Evolutionary conservation across 2,113 vertebrate species (phyloP).

Genomic region (Eurystomus gularis): DNA sequence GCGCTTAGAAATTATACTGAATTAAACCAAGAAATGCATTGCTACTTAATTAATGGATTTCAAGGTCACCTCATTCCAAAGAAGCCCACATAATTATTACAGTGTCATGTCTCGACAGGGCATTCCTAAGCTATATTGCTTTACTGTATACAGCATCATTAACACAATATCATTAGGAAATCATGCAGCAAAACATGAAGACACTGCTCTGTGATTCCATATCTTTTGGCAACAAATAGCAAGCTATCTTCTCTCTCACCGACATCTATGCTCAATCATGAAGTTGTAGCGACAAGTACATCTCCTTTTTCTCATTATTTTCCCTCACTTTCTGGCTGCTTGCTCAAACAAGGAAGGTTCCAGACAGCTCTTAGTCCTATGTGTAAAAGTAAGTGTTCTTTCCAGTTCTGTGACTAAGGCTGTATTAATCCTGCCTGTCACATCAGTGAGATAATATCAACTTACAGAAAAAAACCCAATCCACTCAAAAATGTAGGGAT

Average conservation of each 20-base stretch:
- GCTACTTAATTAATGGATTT: constrained; percentile 19
- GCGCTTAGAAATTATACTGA: not conserved
- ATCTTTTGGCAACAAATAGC: constrained; percentile 27
- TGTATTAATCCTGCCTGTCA: constrained; percentile 27
- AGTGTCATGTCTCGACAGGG: not conserved
- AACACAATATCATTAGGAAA: not conserved
- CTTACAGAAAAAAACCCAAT: not conserved
- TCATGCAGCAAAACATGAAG: not conserved
- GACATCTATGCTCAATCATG: not conserved
- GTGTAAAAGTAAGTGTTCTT: not conserved
- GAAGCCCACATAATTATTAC: not conserved
- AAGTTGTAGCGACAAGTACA: constrained; percentile 15
- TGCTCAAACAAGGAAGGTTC: constrained; percentile 18
- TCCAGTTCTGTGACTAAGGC: constrained; percentile 1
- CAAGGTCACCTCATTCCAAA: not conserved
- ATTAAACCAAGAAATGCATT: not conserved
- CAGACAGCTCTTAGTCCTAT: not conserved
- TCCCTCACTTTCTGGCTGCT: constrained; percentile 18
- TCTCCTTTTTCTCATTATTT: constrained; percentile 53
- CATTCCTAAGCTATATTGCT: not conserved
- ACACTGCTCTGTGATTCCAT: not conserved
- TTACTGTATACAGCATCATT: not conserved
- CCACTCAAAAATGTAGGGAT: not conserved
- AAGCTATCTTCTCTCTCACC: constrained; percentile 12
- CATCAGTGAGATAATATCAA: not conserved